These are phyloP conservation scores for Aegypius monachus DNA, from an alignment of 2,113 vertebrate genomes.

Conservation along the genomic window DNA sequence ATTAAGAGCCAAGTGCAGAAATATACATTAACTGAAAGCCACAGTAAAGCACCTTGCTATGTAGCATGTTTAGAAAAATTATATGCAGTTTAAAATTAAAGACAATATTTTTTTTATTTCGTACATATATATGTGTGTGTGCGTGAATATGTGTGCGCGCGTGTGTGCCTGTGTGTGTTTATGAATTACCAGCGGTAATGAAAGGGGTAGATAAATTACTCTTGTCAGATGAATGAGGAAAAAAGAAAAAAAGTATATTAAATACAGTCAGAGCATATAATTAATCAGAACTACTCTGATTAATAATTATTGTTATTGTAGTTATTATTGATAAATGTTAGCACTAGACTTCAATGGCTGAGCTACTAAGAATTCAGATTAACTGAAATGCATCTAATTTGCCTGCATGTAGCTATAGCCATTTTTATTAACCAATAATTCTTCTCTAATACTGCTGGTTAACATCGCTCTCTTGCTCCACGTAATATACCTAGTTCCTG, in stretches of 20 bases:
- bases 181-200: neutral
- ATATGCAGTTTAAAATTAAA: constrained; percentile 37
- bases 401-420: constrained; percentile 31
- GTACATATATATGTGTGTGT: neutral
- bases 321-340: constrained; percentile 62
- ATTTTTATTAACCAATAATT: constrained; percentile 29
- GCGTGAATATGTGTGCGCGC: neutral
- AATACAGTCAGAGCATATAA: constrained; percentile 36
- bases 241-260: constrained; percentile 20
- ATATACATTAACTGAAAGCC: constrained; percentile 49
- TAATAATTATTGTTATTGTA: constrained; percentile 69
- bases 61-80: constrained; percentile 46
- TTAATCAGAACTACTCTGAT: constrained; percentile 61
- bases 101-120: neutral
- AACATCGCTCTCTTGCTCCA: neutral
- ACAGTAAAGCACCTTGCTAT: neutral
- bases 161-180: neutral
- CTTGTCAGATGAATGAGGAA: constrained; percentile 47
- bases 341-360: constrained; percentile 36
- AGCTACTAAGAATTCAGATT: constrained; percentile 58
- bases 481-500: neutral
- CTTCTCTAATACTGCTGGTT: neutral
- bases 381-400: constrained; percentile 52
- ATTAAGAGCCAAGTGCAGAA: constrained; percentile 37
- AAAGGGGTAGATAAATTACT: constrained; percentile 19